Evolutionary conservation across 2,113 vertebrate genomes (phyloP).

Genomic region (Zapornia atra): DNA sequence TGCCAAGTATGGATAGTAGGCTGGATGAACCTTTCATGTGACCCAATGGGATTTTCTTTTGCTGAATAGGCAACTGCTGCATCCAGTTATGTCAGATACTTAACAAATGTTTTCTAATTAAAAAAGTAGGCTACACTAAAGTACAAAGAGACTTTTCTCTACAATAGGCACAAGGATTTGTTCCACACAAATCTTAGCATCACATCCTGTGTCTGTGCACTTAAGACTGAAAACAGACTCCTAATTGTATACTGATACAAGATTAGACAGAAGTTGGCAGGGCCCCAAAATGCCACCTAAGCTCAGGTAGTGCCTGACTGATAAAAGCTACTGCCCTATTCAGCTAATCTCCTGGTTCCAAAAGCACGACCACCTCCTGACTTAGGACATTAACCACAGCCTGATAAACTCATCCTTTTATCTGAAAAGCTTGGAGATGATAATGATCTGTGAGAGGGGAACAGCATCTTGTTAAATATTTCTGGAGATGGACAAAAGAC

Average conservation of each 20-base stretch:
- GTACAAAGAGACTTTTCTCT: background rate
- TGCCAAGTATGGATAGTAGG: accelerated
- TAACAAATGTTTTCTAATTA: background rate
- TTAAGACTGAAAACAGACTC: background rate
- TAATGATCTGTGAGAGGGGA: background rate
- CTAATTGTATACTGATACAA: background rate
- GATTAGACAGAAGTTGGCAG: background rate
- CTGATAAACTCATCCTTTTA: background rate
- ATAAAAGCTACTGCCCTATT: background rate
- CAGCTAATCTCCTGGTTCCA: background rate
- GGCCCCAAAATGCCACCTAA: background rate
- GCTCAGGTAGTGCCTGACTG: background rate
- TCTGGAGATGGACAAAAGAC: background rate
- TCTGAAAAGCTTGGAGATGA: background rate
- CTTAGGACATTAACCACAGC: background rate
- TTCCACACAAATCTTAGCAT: background rate
- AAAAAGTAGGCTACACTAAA: background rate
- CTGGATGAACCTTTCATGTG: background rate
- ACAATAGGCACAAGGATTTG: background rate
- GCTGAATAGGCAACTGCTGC: background rate
- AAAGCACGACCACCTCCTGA: background rate
- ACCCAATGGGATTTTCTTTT: background rate
- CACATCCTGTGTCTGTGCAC: background rate
- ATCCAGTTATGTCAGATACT: background rate
- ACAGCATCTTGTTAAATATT: background rate